Evolutionary conservation across 2,888 invertebrate species (phyloP).

Genomic region (Mycalesis mineus): DNA sequence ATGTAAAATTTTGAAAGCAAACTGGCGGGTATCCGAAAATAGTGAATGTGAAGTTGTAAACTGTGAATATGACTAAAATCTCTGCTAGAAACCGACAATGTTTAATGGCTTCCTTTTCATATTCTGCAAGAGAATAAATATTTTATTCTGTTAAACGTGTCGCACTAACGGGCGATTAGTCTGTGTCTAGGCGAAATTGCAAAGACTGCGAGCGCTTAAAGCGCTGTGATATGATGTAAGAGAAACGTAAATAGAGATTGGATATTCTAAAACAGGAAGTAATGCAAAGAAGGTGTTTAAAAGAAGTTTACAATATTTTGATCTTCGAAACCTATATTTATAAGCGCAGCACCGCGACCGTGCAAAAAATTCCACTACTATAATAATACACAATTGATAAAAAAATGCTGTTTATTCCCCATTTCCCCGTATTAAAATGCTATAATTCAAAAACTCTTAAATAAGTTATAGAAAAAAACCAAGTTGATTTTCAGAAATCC

Average conservation of each 20-base stretch:
- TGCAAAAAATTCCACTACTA: too few species aligned
- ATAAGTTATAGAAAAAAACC: too few species aligned
- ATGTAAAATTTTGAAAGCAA: not conserved
- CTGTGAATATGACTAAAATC: not conserved
- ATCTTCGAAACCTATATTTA: too few species aligned
- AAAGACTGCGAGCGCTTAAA: not conserved
- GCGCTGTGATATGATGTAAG: not conserved
- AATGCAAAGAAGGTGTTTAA: too few species aligned
- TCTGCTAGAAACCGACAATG: not conserved
- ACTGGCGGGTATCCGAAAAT: not conserved
- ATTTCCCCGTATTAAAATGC: too few species aligned
- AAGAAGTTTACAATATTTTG: too few species aligned
- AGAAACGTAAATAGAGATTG: not conserved
- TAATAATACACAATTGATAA: too few species aligned
- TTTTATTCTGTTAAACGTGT: constrained; percentile 7
- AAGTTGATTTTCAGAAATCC: too few species aligned
- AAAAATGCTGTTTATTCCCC: too few species aligned
- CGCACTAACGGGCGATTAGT: constrained; percentile 12
- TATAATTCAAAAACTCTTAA: too few species aligned
- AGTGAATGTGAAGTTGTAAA: not conserved
- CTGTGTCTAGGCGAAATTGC: constrained; percentile 5
- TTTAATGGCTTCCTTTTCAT: constrained; percentile 12
- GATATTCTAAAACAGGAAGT: not conserved
- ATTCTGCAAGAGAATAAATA: constrained; percentile 8
- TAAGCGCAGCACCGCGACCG: too few species aligned